Evolutionary conservation across 2,888 invertebrate species (phyloP).

Genomic region (Drosophila longiperda): DNA sequence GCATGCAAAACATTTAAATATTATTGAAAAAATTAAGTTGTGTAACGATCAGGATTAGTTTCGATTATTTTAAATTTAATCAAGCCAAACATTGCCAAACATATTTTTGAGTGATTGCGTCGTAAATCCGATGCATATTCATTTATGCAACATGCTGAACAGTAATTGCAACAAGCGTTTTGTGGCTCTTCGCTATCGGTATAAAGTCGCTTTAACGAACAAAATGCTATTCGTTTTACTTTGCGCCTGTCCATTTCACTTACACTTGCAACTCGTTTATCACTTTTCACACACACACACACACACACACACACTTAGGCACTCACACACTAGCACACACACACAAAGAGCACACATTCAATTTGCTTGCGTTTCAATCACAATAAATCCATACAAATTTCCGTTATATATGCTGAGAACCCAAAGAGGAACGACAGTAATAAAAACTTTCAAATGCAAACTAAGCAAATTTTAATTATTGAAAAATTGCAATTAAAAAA

Average conservation of each 20-base stretch:
- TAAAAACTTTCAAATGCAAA: constrained; percentile 80
- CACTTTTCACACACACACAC: constrained; percentile 32
- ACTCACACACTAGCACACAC: background rate
- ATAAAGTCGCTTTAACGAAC: constrained; percentile 19
- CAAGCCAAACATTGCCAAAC: too few relatives aligned
- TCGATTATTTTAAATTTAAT: background rate
- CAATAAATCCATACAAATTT: constrained; percentile 80
- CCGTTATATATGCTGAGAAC: constrained; percentile 56
- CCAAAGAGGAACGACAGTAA: constrained; percentile 65
- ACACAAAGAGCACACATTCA: constrained; percentile 51
- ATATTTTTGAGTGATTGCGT: constrained; percentile 9
- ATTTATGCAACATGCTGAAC: constrained; percentile 22
- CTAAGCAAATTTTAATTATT: constrained; percentile 81
- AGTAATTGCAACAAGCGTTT: constrained; percentile 45
- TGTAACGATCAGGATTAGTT: background rate
- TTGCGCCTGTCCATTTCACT: constrained; percentile 40
- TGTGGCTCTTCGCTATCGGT: constrained; percentile 11
- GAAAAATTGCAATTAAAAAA: constrained; percentile 83
- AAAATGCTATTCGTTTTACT: constrained; percentile 43
- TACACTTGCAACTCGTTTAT: constrained; percentile 49
- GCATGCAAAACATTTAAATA: background rate
- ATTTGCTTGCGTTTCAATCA: constrained; percentile 76
- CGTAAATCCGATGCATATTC: constrained; percentile 26
- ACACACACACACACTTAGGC: background rate
- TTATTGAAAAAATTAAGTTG: background rate